A percentile compares a stretch with the other conserved stretches of the same genome.
Evolutionary conservation across 2,888 invertebrate genomes (phyloP).

Genomic region (Drosophila falleni): DNA sequence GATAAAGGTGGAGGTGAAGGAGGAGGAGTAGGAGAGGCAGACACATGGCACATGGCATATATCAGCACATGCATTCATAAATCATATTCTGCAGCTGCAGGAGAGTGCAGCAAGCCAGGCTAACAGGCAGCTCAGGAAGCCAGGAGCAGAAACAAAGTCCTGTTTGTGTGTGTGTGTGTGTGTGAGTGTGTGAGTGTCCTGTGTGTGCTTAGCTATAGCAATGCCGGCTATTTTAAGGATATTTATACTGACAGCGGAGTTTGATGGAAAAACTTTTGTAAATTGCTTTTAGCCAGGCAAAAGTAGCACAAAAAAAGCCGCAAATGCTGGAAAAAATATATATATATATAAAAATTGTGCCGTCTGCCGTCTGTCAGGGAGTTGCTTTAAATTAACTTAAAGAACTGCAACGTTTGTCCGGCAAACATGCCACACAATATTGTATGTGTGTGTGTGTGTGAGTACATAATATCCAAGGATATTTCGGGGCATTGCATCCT

Average conservation of each 20-base stretch:
- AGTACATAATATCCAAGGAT: constrained; percentile 21
- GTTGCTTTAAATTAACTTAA: constrained; percentile 46
- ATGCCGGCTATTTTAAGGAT: constrained; percentile 81
- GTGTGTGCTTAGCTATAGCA: constrained; percentile 61
- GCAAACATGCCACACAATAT: constrained; percentile 12
- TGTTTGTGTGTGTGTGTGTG: constrained; percentile 16
- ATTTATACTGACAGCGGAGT: constrained; percentile 85
- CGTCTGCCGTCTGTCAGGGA: constrained; percentile 5
- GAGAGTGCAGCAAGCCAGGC: constrained; percentile 69
- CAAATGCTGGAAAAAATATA: constrained; percentile 18
- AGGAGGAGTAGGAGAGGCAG: neutral
- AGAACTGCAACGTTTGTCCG: constrained; percentile 14
- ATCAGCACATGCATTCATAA: constrained; percentile 81
- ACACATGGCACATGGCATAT: constrained; percentile 78
- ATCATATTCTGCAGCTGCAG: constrained; percentile 74
- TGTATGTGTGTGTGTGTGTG: constrained; percentile 7
- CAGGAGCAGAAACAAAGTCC: constrained; percentile 42
- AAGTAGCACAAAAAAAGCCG: constrained; percentile 43
- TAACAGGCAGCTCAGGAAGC: constrained; percentile 56
- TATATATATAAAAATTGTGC: constrained; percentile 15
- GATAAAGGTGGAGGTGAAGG: neutral
- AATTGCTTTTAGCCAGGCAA: constrained; percentile 81
- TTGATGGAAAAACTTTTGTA: constrained; percentile 85
- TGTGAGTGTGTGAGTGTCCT: constrained; percentile 31
- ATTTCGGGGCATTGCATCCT: constrained; percentile 28